phyloP scores from a whole-genome alignment of 1,140 invertebrate species.

The Drosophila virilis region DNA sequence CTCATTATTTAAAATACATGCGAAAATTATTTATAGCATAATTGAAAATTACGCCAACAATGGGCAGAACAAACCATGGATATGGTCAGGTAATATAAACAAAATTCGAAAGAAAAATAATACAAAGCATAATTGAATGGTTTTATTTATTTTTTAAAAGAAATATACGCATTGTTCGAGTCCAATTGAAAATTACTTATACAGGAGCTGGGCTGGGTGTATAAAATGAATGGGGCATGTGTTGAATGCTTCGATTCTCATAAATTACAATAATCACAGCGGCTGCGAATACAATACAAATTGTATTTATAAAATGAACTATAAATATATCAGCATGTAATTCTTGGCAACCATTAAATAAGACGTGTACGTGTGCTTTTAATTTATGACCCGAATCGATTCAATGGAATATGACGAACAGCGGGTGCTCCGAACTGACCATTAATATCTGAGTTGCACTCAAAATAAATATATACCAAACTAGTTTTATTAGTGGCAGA shows the following conservation, averaged over 20 bases:
- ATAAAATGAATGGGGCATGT: slow-evolving; percentile 17
- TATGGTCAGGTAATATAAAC: slow-evolving; percentile 3
- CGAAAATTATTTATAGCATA: slow-evolving; percentile 62
- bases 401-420: slow-evolving; percentile 7
- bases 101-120: slow-evolving; percentile 1
- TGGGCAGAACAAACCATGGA: slow-evolving; percentile 2
- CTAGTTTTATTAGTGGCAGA: too few relatives aligned
- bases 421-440: background rate
- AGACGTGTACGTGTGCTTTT: slow-evolving; percentile 1
- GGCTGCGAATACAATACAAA: background rate
- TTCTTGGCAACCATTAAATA: slow-evolving; percentile 26
- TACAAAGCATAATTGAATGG: background rate
- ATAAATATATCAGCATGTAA: slow-evolving; percentile 34
- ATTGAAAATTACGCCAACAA: slow-evolving; percentile 50
- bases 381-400: slow-evolving; percentile 11
- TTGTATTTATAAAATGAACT: slow-evolving; percentile 19
- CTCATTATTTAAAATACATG: slow-evolving; percentile 59
- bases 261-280: slow-evolving; percentile 18
- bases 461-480: too few relatives aligned
- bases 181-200: background rate
- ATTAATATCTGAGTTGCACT: background rate
- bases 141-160: background rate
- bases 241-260: background rate
- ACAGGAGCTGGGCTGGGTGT: background rate
- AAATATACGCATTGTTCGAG: background rate